Base-by-base conservation (phyloP, 2,797 vertebrate genomes). In the Molossus alvarezi region DNA sequence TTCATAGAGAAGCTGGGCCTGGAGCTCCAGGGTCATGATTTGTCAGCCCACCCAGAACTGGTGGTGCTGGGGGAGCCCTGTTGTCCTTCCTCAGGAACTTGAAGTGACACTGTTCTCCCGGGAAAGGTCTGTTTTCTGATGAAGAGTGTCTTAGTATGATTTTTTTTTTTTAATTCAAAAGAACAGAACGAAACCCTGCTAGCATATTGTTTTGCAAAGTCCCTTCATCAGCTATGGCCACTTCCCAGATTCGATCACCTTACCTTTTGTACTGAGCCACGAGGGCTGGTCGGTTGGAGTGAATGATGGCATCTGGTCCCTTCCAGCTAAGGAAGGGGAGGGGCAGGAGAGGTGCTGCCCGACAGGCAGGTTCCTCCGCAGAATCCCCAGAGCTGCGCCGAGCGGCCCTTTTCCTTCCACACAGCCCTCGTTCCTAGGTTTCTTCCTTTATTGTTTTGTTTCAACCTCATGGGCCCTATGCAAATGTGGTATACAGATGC, bases 131-230 rank as follows among this genome's bases (percentile, higher is more conserved):
- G 6, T 90, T 91, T 93, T 90, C 75, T 60, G 79, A 80, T 62
- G 51, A 82, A 64, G 73, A 41, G 0, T 9, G 6, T 73, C 67
- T 48, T 91, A 55, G 62, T 51, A 8, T 80, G 76, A 10, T 85
- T 90, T 62, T 88, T 75, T 79, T 92, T 94, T 85, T 79, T 58
- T 51, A 51, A 77, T 33, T 71, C 17, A n/a, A 75, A 83, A 71
- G 71, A 60, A 17, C 5, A 21, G 23, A 93, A 55, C 37, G 53
- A 55, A 93, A 71, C 5, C 53, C 80, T 75, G 23, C 45, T 73
- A 29, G 41, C 48, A 9, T 27, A 5, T 65, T 75, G 94, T 85
- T 90, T 84, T 89, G 33, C n/a, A 20, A 48, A 80, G 17, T 71
- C 5, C 25, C 45, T 84, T 77, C 45, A 57, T 81, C 37, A 83